Evolutionary conservation across 2,797 vertebrate species (phyloP).

Genomic region (Enteromius viviparus): DNA sequence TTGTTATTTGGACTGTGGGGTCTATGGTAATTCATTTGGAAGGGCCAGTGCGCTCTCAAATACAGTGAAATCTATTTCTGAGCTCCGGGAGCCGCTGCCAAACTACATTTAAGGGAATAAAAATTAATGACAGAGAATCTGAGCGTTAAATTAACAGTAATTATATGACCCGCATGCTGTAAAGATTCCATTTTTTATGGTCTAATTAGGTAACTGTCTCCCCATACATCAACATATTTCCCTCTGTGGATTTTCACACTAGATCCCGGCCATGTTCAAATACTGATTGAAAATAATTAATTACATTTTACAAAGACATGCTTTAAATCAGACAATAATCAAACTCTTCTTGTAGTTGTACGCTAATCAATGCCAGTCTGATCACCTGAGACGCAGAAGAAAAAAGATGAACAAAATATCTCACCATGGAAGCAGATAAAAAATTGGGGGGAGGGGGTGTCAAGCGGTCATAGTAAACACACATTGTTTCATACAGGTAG

Average conservation of each 20-base stretch:
- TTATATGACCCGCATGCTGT: conserved; percentile 99
- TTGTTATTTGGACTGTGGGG: conserved; percentile 93
- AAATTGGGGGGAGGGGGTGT: neutral
- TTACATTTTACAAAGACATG: conserved; percentile 80
- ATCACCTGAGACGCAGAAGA: neutral
- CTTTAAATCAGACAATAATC: conserved; percentile 70
- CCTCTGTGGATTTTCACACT: conserved; percentile 86
- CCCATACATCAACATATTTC: conserved; percentile 94
- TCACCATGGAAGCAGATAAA: neutral
- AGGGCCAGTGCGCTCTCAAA: conserved; percentile 84
- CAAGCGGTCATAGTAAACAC: neutral
- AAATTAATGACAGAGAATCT: conserved; percentile 98
- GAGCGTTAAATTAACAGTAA: conserved; percentile 99
- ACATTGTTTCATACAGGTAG: neutral
- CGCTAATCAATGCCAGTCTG: neutral
- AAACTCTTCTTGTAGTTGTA: conserved; percentile 50
- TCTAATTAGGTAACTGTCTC: conserved; percentile 97
- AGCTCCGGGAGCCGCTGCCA: conserved; percentile 86
- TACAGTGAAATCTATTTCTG: conserved; percentile 83
- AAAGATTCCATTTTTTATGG: conserved; percentile 98
- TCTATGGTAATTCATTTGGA: conserved; percentile 89
- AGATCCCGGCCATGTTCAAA: conserved; percentile 75
- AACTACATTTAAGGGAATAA: conserved; percentile 98
- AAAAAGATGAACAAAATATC: neutral
- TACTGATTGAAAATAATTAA: conserved; percentile 79